phyloP scores from a whole-genome alignment of 2,797 vertebrate species.

The Phoxinus dragarum region DNA sequence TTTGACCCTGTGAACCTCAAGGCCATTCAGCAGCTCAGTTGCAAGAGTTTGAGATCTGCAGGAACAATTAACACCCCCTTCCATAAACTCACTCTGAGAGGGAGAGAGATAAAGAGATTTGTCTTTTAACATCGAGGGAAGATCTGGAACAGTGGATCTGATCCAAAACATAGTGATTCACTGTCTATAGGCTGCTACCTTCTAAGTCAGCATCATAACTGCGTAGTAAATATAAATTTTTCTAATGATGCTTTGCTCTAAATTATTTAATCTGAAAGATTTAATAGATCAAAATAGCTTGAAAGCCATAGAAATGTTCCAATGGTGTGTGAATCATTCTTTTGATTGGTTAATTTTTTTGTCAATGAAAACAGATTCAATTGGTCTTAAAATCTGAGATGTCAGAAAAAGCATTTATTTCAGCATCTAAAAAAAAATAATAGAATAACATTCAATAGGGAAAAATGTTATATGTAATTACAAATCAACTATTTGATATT shows the following conservation, averaged over 20 bases:
- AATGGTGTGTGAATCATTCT: neutral
- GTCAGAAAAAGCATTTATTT: too few relatives aligned
- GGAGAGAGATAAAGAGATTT: constrained; percentile 31
- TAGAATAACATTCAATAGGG: too few relatives aligned
- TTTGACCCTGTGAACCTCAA: constrained; percentile 49
- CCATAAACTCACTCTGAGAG: constrained; percentile 47
- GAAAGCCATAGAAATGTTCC: neutral
- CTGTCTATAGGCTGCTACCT: constrained; percentile 6
- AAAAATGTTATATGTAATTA: too few relatives aligned
- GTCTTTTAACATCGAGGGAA: neutral
- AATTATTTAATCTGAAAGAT: neutral
- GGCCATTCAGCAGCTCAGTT: constrained; percentile 52
- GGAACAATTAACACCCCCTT: constrained; percentile 59
- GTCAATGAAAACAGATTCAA: neutral
- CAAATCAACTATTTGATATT: too few relatives aligned
- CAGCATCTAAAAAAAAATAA: too few relatives aligned
- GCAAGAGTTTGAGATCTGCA: constrained; percentile 54
- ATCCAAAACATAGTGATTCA: constrained; percentile 4
- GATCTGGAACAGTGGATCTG: neutral
- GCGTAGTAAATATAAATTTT: neutral
- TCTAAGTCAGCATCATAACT: constrained; percentile 9
- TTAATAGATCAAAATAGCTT: neutral
- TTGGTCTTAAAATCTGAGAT: neutral
- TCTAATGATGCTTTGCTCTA: neutral
- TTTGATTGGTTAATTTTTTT: neutral